Base-by-base conservation (phyloP, 2,888 invertebrate genomes). In the Drosophila quinaria region DNA sequence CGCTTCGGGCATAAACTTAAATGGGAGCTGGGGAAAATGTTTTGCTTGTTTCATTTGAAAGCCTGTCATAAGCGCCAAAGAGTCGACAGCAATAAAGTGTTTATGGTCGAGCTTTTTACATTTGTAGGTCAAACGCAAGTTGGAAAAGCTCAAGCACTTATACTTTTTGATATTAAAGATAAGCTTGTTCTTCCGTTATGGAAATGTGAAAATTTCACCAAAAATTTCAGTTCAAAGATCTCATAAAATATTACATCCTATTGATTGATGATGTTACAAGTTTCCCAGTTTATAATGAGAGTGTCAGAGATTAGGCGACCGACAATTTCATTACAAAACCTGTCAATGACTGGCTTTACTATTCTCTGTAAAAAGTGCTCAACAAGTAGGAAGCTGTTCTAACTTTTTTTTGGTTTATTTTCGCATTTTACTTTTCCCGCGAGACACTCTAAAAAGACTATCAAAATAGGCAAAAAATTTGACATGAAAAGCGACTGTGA, bases 1-100 rank as follows among this genome's bases (percentile, higher is more conserved):
- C 59, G 41, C 51, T 31, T 39, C 55, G 2, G 39, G 61, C 55
- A 39, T n/a, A 4, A 37, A 17, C 59, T 31, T 17, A 13, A 37
- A 13, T 35, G 44, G 35, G n/a, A 42, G 33, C 39, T 22, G 33
- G 39, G 31, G 33, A 15, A 46, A 17, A 42, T 60, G 29, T 25
- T 33, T 41, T 44, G 49, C 22, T 47, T 44, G 50, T 59, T 69
- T 49, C 37, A 63, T 66, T 50, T 49, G 39, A 60, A 64, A 62
- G 60, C 62, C 39, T 61, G 61, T 11, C 49, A 6, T n/a, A 11
- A 79, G 71, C 81, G 89, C 83, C 90, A 56, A 56, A 69, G 61
- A 83, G 85, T 78, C 89, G 89, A 44, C 78, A 68, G 63, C 81
- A 67, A 78, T 85, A 87, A 90, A 76, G 68, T 60, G 69, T 88